Base-by-base conservation (phyloP, 2,113 vertebrate species). In the Onychostruthus taczanowskii region DNA sequence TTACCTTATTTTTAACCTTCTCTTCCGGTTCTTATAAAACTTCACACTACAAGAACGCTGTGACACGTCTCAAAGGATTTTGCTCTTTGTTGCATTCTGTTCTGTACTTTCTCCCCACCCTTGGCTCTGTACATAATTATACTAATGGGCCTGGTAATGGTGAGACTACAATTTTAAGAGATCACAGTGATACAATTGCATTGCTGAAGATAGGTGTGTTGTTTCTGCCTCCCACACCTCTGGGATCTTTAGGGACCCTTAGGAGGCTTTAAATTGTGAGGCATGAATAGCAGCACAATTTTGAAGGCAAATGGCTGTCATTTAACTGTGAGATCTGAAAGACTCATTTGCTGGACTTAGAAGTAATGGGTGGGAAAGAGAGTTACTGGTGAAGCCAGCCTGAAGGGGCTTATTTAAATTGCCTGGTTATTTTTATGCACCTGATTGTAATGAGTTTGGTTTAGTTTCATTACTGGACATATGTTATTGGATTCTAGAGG, bases 221-320 rank as follows among this genome's bases (percentile, higher is more conserved):
- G 50, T 84, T 96, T 87, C 78, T 89, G 31, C 67, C 74, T 94
- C 67, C 82, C 53, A 81, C 64, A 85, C 76, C 88, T 88, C 59
- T 68, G 91, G 18, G 43, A 47, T 85, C 70, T 91, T 87, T 95
- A 91, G 58, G 50, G 62, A 94, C 73, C n/a, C 52, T 93, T 62
- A 87, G 61, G 75, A 73, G 59, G 33, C 50, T 91, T 83, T 75
- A 78, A 94, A 96, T 85, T 76, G 67, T 39, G n/a, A 83, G 52
- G 56, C 37, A 56, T 69, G 52, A 70, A 69, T 35, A 63, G 64
- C 23, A 91, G 67, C 31, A 87, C 20, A 66, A 69, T 90, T 89
- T 90, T 63, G 46, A 84, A 92, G 88, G 89, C 46, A 91, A 97
- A 97, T 95, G 64, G 21, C 31, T 11, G 1, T 84, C 39, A 89